These are phyloP conservation scores for Siniperca scherzeri DNA, from an alignment of 2,797 vertebrate genomes.

Conservation along the genomic window DNA sequence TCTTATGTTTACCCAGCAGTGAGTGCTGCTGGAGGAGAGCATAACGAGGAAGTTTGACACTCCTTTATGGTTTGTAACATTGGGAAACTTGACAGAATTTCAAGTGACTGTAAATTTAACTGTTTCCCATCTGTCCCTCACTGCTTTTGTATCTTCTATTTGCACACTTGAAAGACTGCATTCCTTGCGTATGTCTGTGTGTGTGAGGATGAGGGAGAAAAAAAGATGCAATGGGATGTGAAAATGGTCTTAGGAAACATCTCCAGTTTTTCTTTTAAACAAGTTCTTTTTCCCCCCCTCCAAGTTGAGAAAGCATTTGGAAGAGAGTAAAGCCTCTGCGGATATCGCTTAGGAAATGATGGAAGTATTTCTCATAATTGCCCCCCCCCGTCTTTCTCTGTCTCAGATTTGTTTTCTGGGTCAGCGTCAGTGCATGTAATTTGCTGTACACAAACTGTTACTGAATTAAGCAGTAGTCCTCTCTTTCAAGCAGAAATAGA, in stretches of 20 bases:
- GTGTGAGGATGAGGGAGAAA: not conserved
- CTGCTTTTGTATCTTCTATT: conserved; percentile 62
- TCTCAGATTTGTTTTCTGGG: conserved; percentile 52
- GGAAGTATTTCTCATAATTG: conserved; percentile 31
- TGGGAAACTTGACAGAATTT: conserved; percentile 70
- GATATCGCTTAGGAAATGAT: conserved; percentile 26
- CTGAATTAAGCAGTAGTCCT: conserved; percentile 27
- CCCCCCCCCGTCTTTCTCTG: not conserved
- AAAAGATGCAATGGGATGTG: conserved; percentile 33
- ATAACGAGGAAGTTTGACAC: conserved; percentile 76
- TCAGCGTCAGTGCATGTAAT: conserved; percentile 31
- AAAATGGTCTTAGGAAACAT: conserved; percentile 32
- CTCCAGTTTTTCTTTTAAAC: conserved; percentile 37
- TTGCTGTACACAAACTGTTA: conserved; percentile 25
- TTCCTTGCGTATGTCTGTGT: conserved; percentile 2
- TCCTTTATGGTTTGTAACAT: conserved; percentile 72
- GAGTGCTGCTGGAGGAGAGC: conserved; percentile 57
- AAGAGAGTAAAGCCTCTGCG: conserved; percentile 16
- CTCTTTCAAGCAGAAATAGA: conserved; percentile 3
- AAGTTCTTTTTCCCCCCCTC: not conserved
- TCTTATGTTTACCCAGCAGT: conserved; percentile 56
- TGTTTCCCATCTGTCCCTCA: conserved; percentile 69
- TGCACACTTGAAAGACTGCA: conserved; percentile 54
- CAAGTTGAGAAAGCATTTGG: conserved; percentile 27
- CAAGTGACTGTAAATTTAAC: conserved; percentile 66